Base-by-base conservation (phyloP, 1,140 invertebrate genomes). In the Drosophila setifemur region DNA sequence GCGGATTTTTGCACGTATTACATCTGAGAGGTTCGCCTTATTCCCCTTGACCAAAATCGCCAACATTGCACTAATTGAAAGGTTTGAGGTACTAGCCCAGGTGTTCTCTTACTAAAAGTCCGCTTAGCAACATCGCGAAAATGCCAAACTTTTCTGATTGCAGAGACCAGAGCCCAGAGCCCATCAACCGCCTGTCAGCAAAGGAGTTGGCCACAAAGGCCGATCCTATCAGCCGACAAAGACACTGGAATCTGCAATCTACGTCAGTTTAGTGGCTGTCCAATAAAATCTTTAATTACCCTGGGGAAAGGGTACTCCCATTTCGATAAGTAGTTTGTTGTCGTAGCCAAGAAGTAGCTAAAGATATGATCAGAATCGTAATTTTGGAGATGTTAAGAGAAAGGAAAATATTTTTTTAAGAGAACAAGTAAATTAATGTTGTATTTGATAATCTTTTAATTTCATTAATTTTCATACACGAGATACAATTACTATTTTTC, bases 141-240 rank as follows among this genome's bases (percentile, higher is more conserved):
- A 33, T 14, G 11, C 0, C 1, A 14, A 43, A n/a, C 5, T 26
- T 2, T 40, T 52, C 18, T 23, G 7, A 8, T 54, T n/a, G n/a
- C n/a, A n/a, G n/a, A n/a, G n/a, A n/a, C n/a, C n/a, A n/a, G n/a
- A n/a, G n/a, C n/a, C n/a, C n/a, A n/a, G n/a, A n/a, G n/a, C n/a
- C n/a, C n/a, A n/a, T n/a, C n/a, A n/a, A n/a, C 26, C 23, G 48
- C 12, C 60, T 64, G 60, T 64, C 60, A 47, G 4, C 9, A 1
- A 23, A 26, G 54, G 11, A 9, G n/a, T 23, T 42, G 14, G n/a
- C n/a, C n/a, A 29, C 40, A 48, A 60, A 60, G 16, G 33, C 2
- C 6, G 9, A 42, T 29, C 19, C 16, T 66, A 66, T 66, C 61
- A 64, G 61, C 43, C 58, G 58, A 25, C 33, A 9, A 23, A 63